A percentile compares a stretch with the other conserved stretches of the same genome.
These are phyloP conservation scores for Holothuria scabra DNA, from an alignment of 53 echinoderm and acorn worm species.

Conservation along the genomic window DNA sequence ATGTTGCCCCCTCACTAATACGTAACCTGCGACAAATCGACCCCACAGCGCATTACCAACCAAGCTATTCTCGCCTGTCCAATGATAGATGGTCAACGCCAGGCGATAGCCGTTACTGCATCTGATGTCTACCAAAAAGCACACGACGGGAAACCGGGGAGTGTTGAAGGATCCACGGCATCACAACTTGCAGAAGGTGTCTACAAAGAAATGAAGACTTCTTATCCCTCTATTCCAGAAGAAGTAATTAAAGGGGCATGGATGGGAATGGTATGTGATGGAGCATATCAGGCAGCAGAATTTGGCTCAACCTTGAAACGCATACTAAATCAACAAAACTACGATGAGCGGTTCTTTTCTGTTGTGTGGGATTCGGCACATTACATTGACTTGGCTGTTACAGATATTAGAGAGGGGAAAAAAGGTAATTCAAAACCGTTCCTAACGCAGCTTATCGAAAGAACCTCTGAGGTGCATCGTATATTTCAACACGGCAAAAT, in stretches of 20 bases:
- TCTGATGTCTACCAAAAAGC: neutral
- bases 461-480: constrained; percentile 2
- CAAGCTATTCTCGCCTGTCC: neutral
- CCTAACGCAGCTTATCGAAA: neutral
- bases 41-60: neutral
- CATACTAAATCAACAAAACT: neutral
- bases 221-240: neutral
- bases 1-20: neutral
- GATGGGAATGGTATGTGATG: neutral
- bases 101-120: neutral
- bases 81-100: neutral
- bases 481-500: constrained; percentile 4
- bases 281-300: neutral
- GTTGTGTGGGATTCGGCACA: constrained; percentile 14
- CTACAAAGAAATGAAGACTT: neutral
- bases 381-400: constrained; percentile 4
- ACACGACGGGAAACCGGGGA: neutral
- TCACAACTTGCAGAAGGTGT: neutral
- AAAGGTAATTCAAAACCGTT: neutral
- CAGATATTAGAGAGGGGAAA: constrained; percentile 19
- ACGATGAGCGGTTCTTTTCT: neutral
- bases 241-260: constrained; percentile 11
- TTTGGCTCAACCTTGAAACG: constrained; percentile 1
- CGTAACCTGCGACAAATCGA: neutral
- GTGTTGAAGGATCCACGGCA: too few relatives aligned